Percentiles rank a stretch among this genome's conserved stretches.
phyloP scores from a whole-genome alignment of 2,888 invertebrate species.

The Drosophila affinis region DNA sequence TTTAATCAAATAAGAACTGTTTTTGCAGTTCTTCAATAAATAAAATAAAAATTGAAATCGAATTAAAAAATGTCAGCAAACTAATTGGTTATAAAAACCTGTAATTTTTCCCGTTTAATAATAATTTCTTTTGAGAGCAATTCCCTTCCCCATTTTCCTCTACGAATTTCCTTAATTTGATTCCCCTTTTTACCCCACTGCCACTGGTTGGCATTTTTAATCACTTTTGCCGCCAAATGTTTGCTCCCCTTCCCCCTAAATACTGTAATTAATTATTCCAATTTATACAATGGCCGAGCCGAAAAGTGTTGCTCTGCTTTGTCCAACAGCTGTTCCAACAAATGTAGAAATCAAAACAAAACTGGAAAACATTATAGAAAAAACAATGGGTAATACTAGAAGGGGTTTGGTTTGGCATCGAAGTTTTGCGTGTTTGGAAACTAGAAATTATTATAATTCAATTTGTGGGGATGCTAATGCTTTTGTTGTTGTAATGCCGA shows the following conservation, averaged over 20 bases:
- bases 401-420: too few relatives aligned
- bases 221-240: not conserved
- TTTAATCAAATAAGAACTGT: not conserved
- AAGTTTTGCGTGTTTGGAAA: slow-evolving; percentile 30
- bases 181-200: not conserved
- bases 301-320: slow-evolving; percentile 47
- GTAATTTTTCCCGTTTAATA: too few relatives aligned
- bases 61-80: not conserved
- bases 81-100: too few relatives aligned
- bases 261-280: slow-evolving; percentile 11
- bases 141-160: too few relatives aligned
- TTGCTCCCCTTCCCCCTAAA: not conserved
- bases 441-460: slow-evolving; percentile 58
- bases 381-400: not conserved
- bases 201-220: not conserved
- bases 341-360: slow-evolving; percentile 46
- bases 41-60: not conserved
- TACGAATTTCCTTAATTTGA: not conserved
- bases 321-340: slow-evolving; percentile 56
- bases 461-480: slow-evolving; percentile 33
- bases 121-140: not conserved
- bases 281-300: slow-evolving; percentile 37
- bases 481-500: slow-evolving; percentile 26
- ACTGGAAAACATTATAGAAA: slow-evolving; percentile 24
- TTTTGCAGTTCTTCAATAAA: not conserved